phyloP scores from a whole-genome alignment of 2,113 vertebrate species.

The human region DNA sequence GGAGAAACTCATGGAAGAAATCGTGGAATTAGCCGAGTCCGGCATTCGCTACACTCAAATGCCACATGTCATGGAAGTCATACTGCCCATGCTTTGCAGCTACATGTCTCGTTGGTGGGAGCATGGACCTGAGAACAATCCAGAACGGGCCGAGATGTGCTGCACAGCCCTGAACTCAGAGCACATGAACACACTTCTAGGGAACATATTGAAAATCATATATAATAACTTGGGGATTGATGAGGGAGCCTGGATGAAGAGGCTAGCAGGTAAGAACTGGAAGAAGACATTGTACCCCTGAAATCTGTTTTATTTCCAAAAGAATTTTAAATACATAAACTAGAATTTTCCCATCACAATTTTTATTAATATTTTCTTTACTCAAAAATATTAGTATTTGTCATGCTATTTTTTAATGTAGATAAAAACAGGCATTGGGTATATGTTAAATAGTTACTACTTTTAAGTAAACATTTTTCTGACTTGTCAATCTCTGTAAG shows the following conservation, averaged over 20 bases:
- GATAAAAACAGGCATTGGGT: background rate
- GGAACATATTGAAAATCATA: slow-evolving; percentile 97
- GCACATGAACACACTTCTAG: slow-evolving; percentile 96
- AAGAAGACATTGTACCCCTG: accelerated
- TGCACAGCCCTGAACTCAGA: slow-evolving; percentile 94
- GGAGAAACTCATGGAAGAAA: slow-evolving; percentile 94
- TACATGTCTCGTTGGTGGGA: slow-evolving; percentile 99
- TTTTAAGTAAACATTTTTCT: background rate
- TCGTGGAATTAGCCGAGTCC: slow-evolving; percentile 94
- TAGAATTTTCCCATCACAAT: background rate
- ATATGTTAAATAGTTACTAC: background rate
- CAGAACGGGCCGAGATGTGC: slow-evolving; percentile 86
- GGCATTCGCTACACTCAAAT: slow-evolving; percentile 96
- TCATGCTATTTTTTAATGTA: background rate
- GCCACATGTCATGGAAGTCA: slow-evolving; percentile 97
- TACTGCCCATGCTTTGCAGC: slow-evolving; percentile 96
- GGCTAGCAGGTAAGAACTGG: slow-evolving; percentile 89
- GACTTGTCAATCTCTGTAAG: background rate
- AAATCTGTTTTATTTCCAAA: background rate
- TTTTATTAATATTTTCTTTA: background rate
- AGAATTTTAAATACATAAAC: background rate
- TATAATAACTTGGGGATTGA: slow-evolving; percentile 98
- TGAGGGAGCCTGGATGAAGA: slow-evolving; percentile 98
- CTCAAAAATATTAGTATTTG: background rate
- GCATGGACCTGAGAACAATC: slow-evolving; percentile 91